Percentiles rank a stretch among this genome's conserved stretches.
Conservation (phyloP, 2,797 vertebrate genomes). For the Echiichthys vipera region DNA sequence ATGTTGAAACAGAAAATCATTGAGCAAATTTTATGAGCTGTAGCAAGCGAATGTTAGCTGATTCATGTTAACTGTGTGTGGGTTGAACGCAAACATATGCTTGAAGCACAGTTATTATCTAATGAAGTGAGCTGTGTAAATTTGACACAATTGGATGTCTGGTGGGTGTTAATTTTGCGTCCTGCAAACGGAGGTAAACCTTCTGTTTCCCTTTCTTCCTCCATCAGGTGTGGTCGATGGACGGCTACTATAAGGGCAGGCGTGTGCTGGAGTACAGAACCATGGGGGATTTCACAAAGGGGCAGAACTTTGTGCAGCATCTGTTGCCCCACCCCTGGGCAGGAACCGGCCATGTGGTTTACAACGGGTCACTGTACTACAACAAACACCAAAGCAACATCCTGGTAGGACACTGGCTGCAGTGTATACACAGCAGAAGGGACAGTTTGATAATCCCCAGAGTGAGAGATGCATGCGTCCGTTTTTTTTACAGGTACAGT, state of each 20-base stretch:
- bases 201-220: background rate
- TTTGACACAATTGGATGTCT: background rate
- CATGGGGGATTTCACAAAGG: slow-evolving; percentile 92
- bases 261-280: slow-evolving; percentile 94
- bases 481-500: slow-evolving; percentile 85
- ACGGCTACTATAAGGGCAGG: slow-evolving; percentile 93
- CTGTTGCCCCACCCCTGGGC: slow-evolving; percentile 95
- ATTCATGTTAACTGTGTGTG: background rate
- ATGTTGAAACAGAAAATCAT: background rate
- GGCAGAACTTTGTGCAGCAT: slow-evolving; percentile 95
- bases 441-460: background rate
- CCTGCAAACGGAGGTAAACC: background rate
- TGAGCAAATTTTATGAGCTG: background rate
- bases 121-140: too few relatives aligned
- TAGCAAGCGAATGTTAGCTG: background rate
- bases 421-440: fast-evolving
- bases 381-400: slow-evolving; percentile 96
- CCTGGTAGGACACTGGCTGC: slow-evolving; percentile 68
- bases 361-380: slow-evolving; percentile 93
- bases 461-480: background rate
- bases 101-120: too few relatives aligned
- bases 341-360: slow-evolving; percentile 93
- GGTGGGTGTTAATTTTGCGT: slow-evolving; percentile 2
- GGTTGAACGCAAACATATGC: too few relatives aligned
- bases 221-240: slow-evolving; percentile 95